Evolutionary conservation across 2,113 vertebrate species (phyloP).

Genomic region (Podarcis raffonei): DNA sequence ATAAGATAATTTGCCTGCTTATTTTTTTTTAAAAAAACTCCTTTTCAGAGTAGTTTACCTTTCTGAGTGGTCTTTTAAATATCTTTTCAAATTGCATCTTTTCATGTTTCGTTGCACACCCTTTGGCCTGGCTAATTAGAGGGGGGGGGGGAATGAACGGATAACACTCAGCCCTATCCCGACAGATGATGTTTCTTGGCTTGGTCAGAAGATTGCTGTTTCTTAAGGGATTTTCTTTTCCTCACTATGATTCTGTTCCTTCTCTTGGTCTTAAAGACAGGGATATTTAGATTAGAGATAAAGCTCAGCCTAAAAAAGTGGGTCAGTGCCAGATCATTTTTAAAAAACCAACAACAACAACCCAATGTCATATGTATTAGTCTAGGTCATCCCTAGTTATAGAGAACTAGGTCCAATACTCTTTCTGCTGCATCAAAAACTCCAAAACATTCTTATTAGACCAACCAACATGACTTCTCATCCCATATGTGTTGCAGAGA

Average conservation of each 20-base stretch:
- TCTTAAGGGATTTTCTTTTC: slow-evolving; percentile 16
- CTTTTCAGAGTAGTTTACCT: slow-evolving; percentile 13
- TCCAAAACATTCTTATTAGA: neutral
- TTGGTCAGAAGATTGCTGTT: neutral
- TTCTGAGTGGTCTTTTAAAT: slow-evolving; percentile 38
- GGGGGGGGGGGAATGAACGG: slow-evolving; percentile 19
- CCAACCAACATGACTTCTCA: neutral
- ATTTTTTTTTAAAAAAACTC: neutral
- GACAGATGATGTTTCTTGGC: slow-evolving; percentile 19
- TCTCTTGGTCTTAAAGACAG: slow-evolving; percentile 14
- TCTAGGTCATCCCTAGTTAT: neutral
- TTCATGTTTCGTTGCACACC: slow-evolving; percentile 40
- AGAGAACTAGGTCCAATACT: neutral
- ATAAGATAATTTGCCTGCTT: slow-evolving; percentile 16
- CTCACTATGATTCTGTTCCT: slow-evolving; percentile 23
- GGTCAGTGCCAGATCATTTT: neutral
- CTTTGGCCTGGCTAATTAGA: slow-evolving; percentile 36
- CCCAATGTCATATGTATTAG: neutral
- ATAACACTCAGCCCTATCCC: slow-evolving; percentile 1
- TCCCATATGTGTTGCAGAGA: neutral
- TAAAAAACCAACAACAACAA: neutral
- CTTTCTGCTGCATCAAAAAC: neutral
- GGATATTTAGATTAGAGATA: slow-evolving; percentile 32
- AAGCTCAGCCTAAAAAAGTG: neutral
- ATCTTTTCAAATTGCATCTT: slow-evolving; percentile 40